Conservation (phyloP, 2,113 vertebrate species). For the Psettodes erumei region DNA sequence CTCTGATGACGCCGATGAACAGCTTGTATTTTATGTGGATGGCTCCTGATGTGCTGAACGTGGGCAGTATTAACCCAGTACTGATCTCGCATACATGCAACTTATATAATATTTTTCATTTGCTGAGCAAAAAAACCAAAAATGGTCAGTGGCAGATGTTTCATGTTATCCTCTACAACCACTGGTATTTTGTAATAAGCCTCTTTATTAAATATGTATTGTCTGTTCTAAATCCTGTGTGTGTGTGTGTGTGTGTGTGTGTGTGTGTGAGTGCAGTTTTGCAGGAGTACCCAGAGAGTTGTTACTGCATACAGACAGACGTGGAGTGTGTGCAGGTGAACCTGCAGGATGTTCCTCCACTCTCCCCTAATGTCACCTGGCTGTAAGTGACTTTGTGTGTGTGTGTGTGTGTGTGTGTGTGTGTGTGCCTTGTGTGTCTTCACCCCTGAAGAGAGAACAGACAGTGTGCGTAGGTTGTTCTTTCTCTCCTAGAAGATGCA, state of each 20-base stretch:
- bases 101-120: not conserved
- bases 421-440: too few species aligned
- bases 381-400: conserved; percentile 76
- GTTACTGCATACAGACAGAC: conserved; percentile 76
- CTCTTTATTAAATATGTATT: not conserved
- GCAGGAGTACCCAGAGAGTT: conserved; percentile 77
- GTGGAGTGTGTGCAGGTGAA: conserved; percentile 77
- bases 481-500: too few species aligned
- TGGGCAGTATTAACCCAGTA: not conserved
- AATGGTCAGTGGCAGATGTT: too few species aligned
- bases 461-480: too few species aligned
- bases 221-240: not conserved
- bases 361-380: conserved; percentile 81
- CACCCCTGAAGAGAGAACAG: too few species aligned
- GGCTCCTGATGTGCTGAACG: not conserved
- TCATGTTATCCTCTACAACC: not conserved
- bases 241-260: conserved; percentile 30
- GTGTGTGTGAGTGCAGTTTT: conserved; percentile 67
- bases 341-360: conserved; percentile 72
- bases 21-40: not conserved
- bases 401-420: conserved; percentile 7
- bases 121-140: too few species aligned
- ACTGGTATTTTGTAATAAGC: not conserved
- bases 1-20: not conserved
- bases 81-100: not conserved